These are phyloP conservation scores for Melikaiella ostensackeni DNA, from an alignment of 2,888 invertebrate genomes.

Conservation along the genomic window DNA sequence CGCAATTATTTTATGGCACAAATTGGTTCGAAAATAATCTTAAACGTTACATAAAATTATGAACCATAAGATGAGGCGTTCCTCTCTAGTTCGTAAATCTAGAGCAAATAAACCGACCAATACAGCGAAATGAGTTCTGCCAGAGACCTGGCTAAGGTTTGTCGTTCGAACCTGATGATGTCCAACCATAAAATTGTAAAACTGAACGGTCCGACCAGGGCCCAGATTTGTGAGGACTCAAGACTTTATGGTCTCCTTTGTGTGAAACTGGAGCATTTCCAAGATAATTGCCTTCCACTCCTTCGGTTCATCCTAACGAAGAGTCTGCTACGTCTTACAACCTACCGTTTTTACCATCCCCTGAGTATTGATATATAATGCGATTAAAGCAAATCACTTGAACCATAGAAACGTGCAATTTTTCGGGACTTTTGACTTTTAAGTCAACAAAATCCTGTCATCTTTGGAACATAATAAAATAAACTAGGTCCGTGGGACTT, in stretches of 20 bases:
- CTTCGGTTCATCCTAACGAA: not conserved
- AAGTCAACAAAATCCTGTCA: not conserved
- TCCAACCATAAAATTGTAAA: conserved; percentile 8
- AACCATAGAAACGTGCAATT: not conserved
- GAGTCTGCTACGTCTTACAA: too few relatives aligned
- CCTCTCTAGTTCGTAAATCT: not conserved
- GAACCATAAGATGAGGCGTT: not conserved
- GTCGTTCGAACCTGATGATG: conserved; percentile 8
- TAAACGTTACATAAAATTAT: not conserved
- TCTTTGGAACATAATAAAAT: not conserved
- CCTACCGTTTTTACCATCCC: conserved; percentile 5
- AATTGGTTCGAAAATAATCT: not conserved
- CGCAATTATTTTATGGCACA: too few relatives aligned
- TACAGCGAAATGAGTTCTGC: not conserved
- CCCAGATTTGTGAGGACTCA: not conserved
- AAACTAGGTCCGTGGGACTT: conserved; percentile 5
- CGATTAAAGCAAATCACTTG: not conserved
- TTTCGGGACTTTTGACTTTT: not conserved
- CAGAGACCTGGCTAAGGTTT: not conserved
- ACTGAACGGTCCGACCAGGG: not conserved
- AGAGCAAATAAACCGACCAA: not conserved
- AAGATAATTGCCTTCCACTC: conserved; percentile 15
- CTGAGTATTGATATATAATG: conserved; percentile 4
- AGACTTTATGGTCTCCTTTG: conserved; percentile 8
- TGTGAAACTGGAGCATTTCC: conserved; percentile 15